Conservation (phyloP, 1,140 invertebrate species). For the Drosophila biarmipes region DNA sequence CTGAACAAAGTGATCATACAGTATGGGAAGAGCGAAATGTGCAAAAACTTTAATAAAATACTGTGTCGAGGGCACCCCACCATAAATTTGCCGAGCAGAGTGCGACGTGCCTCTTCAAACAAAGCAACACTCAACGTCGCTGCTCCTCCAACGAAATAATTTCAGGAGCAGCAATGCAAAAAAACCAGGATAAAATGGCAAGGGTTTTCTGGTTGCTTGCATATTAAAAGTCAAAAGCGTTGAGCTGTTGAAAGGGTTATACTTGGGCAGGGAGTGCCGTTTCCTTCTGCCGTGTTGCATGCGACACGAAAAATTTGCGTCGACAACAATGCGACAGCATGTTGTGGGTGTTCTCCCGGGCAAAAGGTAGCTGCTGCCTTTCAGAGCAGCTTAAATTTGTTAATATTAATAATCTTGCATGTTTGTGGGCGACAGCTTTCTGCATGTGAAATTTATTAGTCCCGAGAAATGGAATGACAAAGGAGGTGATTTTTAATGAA, state of each 20-base stretch:
- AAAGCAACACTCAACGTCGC: slow-evolving; percentile 77
- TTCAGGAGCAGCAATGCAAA: slow-evolving; percentile 64
- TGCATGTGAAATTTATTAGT: slow-evolving; percentile 52
- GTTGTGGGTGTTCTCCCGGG: slow-evolving; percentile 14
- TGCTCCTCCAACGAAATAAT: slow-evolving; percentile 71
- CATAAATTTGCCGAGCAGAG: slow-evolving; percentile 64
- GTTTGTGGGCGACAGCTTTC: slow-evolving; percentile 23
- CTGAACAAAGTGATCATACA: slow-evolving; percentile 46
- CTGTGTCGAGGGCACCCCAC: slow-evolving; percentile 19
- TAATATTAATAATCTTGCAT: slow-evolving; percentile 66
- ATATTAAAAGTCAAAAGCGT: slow-evolving; percentile 81
- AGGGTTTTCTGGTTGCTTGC: slow-evolving; percentile 56
- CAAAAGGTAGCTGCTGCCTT: neutral
- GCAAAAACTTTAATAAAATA: slow-evolving; percentile 78
- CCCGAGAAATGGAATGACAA: slow-evolving; percentile 13
- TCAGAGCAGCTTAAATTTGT: slow-evolving; percentile 54
- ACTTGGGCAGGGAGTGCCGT: neutral
- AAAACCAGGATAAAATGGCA: neutral
- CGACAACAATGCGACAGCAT: slow-evolving; percentile 70
- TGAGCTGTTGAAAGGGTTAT: slow-evolving; percentile 49
- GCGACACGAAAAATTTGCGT: slow-evolving; percentile 65
- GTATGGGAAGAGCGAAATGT: slow-evolving; percentile 65
- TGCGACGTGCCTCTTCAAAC: slow-evolving; percentile 75
- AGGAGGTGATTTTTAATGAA: slow-evolving; percentile 28
- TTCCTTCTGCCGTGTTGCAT: slow-evolving; percentile 64